These are phyloP conservation scores for Crotalus horridus DNA, from an alignment of 2,113 vertebrate species.

Conservation along the genomic window DNA sequence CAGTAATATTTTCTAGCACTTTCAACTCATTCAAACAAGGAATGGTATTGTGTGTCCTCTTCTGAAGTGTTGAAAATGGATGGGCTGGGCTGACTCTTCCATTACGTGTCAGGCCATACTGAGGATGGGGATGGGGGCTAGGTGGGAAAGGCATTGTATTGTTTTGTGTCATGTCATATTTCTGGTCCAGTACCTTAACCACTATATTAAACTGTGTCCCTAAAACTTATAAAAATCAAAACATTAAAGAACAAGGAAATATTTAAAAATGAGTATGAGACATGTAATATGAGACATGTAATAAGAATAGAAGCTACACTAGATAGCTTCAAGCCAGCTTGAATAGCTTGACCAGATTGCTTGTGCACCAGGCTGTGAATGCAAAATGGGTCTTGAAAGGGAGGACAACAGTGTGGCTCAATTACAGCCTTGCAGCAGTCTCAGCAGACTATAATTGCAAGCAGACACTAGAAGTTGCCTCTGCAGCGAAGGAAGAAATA, in stretches of 20 bases:
- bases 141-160: background rate
- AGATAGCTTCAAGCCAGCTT: background rate
- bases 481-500: background rate
- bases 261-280: background rate
- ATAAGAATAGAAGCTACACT: background rate
- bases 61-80: background rate
- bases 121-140: background rate
- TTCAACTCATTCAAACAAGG: background rate
- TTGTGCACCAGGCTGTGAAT: background rate
- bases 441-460: background rate
- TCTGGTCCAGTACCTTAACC: background rate
- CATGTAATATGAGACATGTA: background rate
- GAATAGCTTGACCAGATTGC: background rate
- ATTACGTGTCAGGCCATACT: background rate
- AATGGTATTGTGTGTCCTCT: background rate
- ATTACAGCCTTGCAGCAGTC: background rate
- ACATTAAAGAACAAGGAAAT: background rate
- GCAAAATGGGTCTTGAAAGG: background rate
- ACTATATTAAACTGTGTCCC: background rate
- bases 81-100: background rate
- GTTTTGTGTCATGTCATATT: background rate
- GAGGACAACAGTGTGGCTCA: background rate
- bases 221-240: background rate
- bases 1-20: background rate
- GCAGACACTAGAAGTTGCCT: background rate